Evolutionary conservation across 2,113 vertebrate genomes (phyloP), one percentile per base, ranked within the genome.

Genomic region (Telmatochromis sp.): DNA sequence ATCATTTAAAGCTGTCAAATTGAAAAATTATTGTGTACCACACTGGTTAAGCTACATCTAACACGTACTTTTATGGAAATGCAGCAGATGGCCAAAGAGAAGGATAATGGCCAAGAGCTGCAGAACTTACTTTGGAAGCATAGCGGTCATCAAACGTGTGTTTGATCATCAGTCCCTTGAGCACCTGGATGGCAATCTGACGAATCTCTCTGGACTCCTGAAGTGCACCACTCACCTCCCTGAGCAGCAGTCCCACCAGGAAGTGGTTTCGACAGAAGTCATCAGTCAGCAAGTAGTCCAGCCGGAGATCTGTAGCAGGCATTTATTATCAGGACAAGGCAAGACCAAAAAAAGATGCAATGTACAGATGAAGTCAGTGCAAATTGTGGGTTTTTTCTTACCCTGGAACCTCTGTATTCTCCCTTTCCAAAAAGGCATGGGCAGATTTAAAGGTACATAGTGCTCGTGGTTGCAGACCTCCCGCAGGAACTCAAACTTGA

Each of bases 251-350:
- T 2, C 99, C 99, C 58, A 99, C 98, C 94, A 99, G 94, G 94
- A 99, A 99, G 95, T 99, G 99, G 94, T 99, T 98, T 89, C 95
- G 97, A 92, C 98, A 99, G 97, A 99, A 99, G 90, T 99, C 98
- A n/a, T 99, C 98, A 0, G 98, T 98, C 93, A 99, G 91, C 0
- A 97, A 97, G 68, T 99, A 99, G 94, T 99, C 98, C 83, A 99
- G 96, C 86, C 99, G 98, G 35, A 99, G 97, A 85, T 99, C 99
- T 99, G 94, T 3, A 54, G 51, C 13, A 9, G 14, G 53, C 65
- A 37, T 54, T 49, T 2, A 26, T 82, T 63, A 54, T 26, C 47
- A 89, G 45, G 35, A 73, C 49, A 17, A 63, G 40, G 42, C 23
- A 82, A 63, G 45, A 15, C 21, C 23, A 75, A 47, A 49, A 55